Conservation (phyloP, 1,140 invertebrate genomes). For the Chironomus striatipennis region DNA sequence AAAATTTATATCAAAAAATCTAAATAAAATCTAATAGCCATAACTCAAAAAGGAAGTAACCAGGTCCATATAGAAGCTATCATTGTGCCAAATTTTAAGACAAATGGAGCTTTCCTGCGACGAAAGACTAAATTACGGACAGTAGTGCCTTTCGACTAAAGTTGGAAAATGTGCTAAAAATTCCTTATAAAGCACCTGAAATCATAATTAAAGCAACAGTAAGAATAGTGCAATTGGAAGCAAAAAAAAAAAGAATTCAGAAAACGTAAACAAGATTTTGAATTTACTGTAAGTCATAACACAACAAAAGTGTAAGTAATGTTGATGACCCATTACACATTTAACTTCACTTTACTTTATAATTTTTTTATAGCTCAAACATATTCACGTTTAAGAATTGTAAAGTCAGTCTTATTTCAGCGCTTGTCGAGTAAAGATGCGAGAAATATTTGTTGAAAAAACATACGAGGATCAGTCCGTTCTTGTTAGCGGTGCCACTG, state of each 20-base stretch:
- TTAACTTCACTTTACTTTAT: neutral
- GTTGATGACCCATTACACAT: neutral
- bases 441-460: slow-evolving; percentile 15
- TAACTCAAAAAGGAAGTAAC: too few species aligned
- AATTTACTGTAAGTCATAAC: neutral
- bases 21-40: too few species aligned
- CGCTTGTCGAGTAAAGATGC: neutral
- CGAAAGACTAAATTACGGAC: too few species aligned
- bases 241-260: neutral
- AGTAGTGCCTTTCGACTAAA: too few species aligned
- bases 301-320: neutral
- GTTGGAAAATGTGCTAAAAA: too few species aligned
- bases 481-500: slow-evolving; percentile 31
- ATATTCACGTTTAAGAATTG: neutral
- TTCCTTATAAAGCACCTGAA: too few species aligned
- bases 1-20: too few species aligned
- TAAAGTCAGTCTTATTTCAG: neutral
- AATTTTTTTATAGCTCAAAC: neutral
- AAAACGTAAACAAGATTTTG: neutral
- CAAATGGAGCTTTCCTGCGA: too few species aligned
- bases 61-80: too few species aligned
- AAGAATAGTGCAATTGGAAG: too few species aligned
- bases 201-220: too few species aligned
- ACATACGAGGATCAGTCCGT: neutral
- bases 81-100: too few species aligned